A percentile compares a stretch with the other conserved stretches of the same genome.
phyloP scores from a whole-genome alignment of 2,797 vertebrate genomes.

The Aplochiton taeniatus region DNA sequence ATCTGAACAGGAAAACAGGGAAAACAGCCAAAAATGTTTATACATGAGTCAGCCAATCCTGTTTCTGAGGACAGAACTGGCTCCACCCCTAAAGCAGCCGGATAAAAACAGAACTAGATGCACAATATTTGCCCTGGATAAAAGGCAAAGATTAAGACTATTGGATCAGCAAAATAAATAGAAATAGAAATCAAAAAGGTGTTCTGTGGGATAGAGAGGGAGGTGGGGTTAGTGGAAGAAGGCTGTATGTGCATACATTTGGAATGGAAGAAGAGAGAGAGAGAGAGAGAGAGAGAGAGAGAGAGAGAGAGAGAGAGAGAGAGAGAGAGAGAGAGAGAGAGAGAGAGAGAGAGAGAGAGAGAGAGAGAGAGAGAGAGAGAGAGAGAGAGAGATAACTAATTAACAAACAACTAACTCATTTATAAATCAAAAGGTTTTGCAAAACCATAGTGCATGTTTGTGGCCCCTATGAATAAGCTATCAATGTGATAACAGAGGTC shows the following conservation, averaged over 20 bases:
- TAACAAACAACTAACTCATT: no score
- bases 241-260: no score
- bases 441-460: no score
- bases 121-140: slow-evolving; percentile 38
- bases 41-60: slow-evolving; percentile 42
- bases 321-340: not conserved
- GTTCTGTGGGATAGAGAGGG: not conserved
- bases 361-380: slow-evolving; percentile 2
- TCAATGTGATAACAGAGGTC: no score
- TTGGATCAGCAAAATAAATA: not conserved
- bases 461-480: no score
- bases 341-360: not conserved
- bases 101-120: slow-evolving; percentile 39
- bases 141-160: slow-evolving; percentile 16
- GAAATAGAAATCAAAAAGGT: no score
- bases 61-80: not conserved
- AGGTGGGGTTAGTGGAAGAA: not conserved
- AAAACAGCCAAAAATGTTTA: slow-evolving; percentile 35
- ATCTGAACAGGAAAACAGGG: slow-evolving; percentile 45
- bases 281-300: not conserved
- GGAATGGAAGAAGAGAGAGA: not conserved
- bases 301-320: not conserved
- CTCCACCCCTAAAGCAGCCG: slow-evolving; percentile 1
- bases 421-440: no score
- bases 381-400: no score